These are phyloP conservation scores for Drosophila mayri DNA, from an alignment of 1,140 invertebrate species.

Conservation along the genomic window DNA sequence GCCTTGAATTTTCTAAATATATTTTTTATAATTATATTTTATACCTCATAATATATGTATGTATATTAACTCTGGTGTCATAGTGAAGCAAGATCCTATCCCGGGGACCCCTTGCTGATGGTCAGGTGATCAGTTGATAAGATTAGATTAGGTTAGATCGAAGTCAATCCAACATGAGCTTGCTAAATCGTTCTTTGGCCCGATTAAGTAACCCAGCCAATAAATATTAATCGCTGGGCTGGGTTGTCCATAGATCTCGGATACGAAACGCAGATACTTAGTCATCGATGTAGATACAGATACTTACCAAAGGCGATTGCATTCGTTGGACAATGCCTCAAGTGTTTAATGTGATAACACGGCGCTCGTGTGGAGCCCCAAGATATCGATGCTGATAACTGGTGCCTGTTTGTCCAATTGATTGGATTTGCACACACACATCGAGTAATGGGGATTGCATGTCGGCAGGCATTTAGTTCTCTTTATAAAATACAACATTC, in stretches of 20 bases:
- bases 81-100: background rate
- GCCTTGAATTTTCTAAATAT: no score
- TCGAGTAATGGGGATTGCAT: conserved; percentile 4
- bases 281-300: conserved; percentile 5
- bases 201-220: conserved; percentile 32
- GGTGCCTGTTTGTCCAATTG: conserved; percentile 13
- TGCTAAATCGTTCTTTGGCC: conserved; percentile 22
- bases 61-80: background rate
- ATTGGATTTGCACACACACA: conserved; percentile 11
- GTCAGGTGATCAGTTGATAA: conserved; percentile 12
- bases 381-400: conserved; percentile 19
- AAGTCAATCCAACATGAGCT: conserved; percentile 13
- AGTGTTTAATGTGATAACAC: conserved; percentile 8
- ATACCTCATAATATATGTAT: no score
- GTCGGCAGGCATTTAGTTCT: background rate
- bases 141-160: conserved; percentile 8
- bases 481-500: background rate
- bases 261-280: conserved; percentile 6
- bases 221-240: conserved; percentile 7
- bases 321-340: conserved; percentile 12
- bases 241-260: conserved; percentile 23
- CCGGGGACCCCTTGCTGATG: background rate
- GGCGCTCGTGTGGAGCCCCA: conserved; percentile 5
- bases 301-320: background rate
- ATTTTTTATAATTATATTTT: no score